Percentiles rank a stretch among this genome's conserved stretches.
These are phyloP conservation scores for Phoebastria nigripes DNA, from an alignment of 2,797 vertebrate species.

Conservation along the genomic window DNA sequence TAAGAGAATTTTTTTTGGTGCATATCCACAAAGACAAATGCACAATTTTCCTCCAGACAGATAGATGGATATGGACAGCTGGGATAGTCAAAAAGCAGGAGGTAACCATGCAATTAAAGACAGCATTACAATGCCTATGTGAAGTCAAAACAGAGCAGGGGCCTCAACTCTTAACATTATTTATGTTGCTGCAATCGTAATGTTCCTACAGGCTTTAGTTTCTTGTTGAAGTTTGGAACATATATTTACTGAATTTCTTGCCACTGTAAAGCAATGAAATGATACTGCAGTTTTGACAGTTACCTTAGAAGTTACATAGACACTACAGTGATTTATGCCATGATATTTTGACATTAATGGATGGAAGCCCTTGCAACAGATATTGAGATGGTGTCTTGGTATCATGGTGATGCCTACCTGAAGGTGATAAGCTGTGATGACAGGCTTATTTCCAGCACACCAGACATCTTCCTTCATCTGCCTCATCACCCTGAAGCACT, in stretches of 20 bases:
- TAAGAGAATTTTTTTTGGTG: background rate
- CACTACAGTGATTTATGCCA: background rate
- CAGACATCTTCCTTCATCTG: slow-evolving; percentile 85
- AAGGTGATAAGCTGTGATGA: slow-evolving; percentile 82
- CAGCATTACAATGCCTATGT: background rate
- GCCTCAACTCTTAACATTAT: background rate
- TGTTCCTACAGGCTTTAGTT: background rate
- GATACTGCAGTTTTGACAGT: background rate
- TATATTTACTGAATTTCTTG: background rate
- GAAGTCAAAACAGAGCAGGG: background rate
- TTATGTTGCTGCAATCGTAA: background rate
- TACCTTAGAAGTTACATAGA: background rate
- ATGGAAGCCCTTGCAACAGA: background rate
- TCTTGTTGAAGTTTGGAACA: background rate
- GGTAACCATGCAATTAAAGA: background rate
- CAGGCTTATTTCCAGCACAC: slow-evolving; percentile 81
- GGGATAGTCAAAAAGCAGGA: background rate
- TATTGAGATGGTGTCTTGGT: fast-evolving
- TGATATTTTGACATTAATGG: background rate
- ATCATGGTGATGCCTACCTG: slow-evolving; percentile 69
- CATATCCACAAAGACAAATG: background rate
- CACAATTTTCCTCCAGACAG: background rate
- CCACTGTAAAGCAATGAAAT: background rate
- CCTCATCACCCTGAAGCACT: slow-evolving; percentile 77
- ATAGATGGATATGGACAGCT: background rate